Percentiles rank a stretch among this genome's conserved stretches.
Evolutionary conservation across 2,797 vertebrate genomes (phyloP).

Genomic region (Takifugu ocellatus): DNA sequence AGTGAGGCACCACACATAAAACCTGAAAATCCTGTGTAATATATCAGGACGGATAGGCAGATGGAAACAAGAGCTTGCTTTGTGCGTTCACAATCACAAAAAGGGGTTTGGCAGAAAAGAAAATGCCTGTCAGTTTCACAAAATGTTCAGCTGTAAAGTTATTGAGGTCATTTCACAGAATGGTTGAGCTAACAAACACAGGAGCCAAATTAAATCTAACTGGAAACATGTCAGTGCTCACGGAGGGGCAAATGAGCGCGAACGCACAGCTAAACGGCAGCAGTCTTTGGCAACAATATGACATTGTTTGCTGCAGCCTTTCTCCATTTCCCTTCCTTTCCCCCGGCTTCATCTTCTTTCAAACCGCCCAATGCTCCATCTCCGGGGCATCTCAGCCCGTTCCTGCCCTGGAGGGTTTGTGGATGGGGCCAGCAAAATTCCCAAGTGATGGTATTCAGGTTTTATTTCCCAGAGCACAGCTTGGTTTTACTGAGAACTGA

Average conservation of each 20-base stretch:
- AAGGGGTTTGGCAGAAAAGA: neutral
- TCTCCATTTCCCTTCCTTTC: conserved; percentile 17
- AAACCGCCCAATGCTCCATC: conserved; percentile 50
- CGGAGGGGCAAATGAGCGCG: neutral
- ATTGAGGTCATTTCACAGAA: conserved; percentile 21
- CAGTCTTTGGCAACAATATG: conserved; percentile 36
- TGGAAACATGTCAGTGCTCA: neutral
- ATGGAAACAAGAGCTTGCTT: conserved; percentile 10
- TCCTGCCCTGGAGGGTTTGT: conserved; percentile 23
- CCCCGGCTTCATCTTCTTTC: conserved; percentile 30
- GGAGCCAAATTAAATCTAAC: conserved; percentile 12
- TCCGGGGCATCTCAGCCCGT: conserved; percentile 60
- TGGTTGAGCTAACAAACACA: conserved; percentile 15
- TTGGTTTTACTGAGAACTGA: conserved; percentile 6
- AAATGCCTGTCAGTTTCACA: conserved; percentile 1
- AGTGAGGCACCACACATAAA: neutral
- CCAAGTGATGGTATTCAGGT: conserved; percentile 45
- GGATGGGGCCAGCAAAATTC: conserved; percentile 19
- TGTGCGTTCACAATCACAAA: conserved; percentile 24
- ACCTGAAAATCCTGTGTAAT: neutral
- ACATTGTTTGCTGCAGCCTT: conserved; percentile 28
- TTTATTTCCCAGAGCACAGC: conserved; percentile 12
- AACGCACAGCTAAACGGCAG: conserved; percentile 31
- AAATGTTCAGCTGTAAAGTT: conserved; percentile 12
- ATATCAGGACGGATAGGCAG: conserved; percentile 1